Evolutionary conservation across 2,888 invertebrate species (phyloP), one percentile per base, ranked within the genome.

Genomic region (Mystacides longicornis): DNA sequence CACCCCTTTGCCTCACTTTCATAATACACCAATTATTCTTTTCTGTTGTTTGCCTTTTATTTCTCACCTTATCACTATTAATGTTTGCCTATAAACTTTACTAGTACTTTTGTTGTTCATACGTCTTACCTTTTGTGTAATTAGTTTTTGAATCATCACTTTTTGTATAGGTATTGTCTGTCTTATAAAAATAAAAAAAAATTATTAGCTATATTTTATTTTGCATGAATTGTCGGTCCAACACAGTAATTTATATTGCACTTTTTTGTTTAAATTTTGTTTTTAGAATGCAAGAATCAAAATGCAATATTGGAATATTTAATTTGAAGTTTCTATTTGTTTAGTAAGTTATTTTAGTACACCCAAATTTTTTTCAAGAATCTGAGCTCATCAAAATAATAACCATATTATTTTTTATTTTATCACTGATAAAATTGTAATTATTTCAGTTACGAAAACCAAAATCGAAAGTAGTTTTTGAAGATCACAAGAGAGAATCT

Each of bases 381-480:
- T 27, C 27, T 7, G 11, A 27, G 11, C 27, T 27, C 5, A n/a
- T n/a, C n/a, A n/a, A n/a, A n/a, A n/a, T n/a, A n/a, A n/a, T 7
- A 7, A 7, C 11, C 5, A 5, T 27, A 5, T 27, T 27, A 27
- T 27, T 27, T 27, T 27, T 11, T 27, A 27, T 27, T 27, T 27
- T 27, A 27, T 27, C 43, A 9, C 43, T 43, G 18, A 9, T 43
- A n/a, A 43, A 18, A n/a, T n/a, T 9, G 18, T 43, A 9, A n/a
- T 43, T n/a, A 9, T 46, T 46, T 19, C 20, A 46, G 46, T 2
- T 20, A 19, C 16, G 20, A 20, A 21, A 46, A 21, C 4, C 19
- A 18, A 21, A 46, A 21, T 53, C 48, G 3, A 33, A 33, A 23
- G 53, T 47, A 23, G 48, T 48, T 4, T 31, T 48, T n/a, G 23